Conservation (phyloP, 2,888 invertebrate genomes). For the Leptopilina drosophilae region DNA sequence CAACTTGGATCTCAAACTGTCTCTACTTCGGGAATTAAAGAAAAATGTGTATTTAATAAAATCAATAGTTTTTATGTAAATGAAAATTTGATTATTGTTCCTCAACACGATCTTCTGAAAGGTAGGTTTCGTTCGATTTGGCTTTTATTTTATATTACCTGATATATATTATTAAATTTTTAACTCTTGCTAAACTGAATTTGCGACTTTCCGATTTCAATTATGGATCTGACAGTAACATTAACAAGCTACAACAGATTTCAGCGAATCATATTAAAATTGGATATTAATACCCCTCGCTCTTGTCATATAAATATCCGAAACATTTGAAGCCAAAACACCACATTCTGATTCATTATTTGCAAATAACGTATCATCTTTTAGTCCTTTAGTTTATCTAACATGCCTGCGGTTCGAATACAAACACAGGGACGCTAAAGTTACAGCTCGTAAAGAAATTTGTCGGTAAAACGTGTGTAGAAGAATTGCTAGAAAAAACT, state of each 20-base stretch:
- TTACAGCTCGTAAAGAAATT: slow-evolving; percentile 46
- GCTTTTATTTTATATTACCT: background rate
- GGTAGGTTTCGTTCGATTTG: slow-evolving; percentile 21
- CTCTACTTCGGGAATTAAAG: slow-evolving; percentile 41
- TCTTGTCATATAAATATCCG: slow-evolving; percentile 45
- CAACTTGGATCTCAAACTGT: slow-evolving; percentile 36
- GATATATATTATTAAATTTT: slow-evolving; percentile 48
- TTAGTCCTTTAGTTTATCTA: slow-evolving; percentile 55
- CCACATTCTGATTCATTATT: slow-evolving; percentile 56
- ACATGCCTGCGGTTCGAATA: slow-evolving; percentile 53
- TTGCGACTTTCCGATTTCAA: slow-evolving; percentile 53
- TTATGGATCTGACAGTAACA: slow-evolving; percentile 51
- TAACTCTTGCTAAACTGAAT: slow-evolving; percentile 50
- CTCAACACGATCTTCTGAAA: slow-evolving; percentile 56
- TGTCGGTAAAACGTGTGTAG: slow-evolving; percentile 54
- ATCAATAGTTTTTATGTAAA: slow-evolving; percentile 40
- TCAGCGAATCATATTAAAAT: slow-evolving; percentile 45
- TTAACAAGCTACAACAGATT: slow-evolving; percentile 52
- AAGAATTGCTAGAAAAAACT: slow-evolving; percentile 55
- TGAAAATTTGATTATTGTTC: slow-evolving; percentile 52
- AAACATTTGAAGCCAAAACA: slow-evolving; percentile 55
- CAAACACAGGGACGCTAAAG: slow-evolving; percentile 56
- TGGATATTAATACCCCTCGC: slow-evolving; percentile 46
- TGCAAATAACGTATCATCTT: slow-evolving; percentile 51
- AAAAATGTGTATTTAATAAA: background rate